Evolutionary conservation across 2,888 invertebrate genomes (phyloP), one percentile per base, ranked within the genome.

Genomic region (Keiferia lycopersicella): DNA sequence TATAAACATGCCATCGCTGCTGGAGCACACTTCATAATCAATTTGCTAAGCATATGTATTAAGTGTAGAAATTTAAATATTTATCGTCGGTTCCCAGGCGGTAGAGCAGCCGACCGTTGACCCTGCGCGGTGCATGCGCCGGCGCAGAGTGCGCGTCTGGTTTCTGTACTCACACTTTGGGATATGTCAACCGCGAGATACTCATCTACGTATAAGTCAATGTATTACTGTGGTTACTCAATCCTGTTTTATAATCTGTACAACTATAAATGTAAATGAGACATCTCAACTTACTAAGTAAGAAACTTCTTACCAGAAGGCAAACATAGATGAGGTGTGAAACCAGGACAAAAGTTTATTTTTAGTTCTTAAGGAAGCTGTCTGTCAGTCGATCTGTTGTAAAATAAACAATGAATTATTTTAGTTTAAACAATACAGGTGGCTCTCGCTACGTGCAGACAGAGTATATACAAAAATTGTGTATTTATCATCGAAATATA

Each of bases 11-110:
- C 76, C 71, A 65, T 68, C 74, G 71, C 75, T 68, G 69, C 75
- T 76, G 80, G 77, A 77, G 81, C 77, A 74, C 82, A 81, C 74
- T 80, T 83, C 81, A 83, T 85, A 86, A 86, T 84, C 86, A 86
- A 89, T 90, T 89, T 86, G 88, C 89, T 87, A 86, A 88, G 86
- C 87, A 86, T 87, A 86, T 90, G 88, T 86, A 87, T 89, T 84
- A 87, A 87, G 89, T 90, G 89, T 89, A 88, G 87, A 89, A 89
- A 89, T 88, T 88, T 86, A 89, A 91, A 90, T 89, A 89, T 91
- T 89, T 90, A 91, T 90, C 84, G 86, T 83, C 69, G 79, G 87
- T 90, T 90, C 91, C 85, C 91, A 91, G 80, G 84, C 85, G 84
- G 79, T 82, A 78, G 84, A 79, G 76, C 83, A 76, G 77, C 73